Evolutionary conservation across 2,797 vertebrate species (phyloP).

Genomic region (Squalus acanthias): DNA sequence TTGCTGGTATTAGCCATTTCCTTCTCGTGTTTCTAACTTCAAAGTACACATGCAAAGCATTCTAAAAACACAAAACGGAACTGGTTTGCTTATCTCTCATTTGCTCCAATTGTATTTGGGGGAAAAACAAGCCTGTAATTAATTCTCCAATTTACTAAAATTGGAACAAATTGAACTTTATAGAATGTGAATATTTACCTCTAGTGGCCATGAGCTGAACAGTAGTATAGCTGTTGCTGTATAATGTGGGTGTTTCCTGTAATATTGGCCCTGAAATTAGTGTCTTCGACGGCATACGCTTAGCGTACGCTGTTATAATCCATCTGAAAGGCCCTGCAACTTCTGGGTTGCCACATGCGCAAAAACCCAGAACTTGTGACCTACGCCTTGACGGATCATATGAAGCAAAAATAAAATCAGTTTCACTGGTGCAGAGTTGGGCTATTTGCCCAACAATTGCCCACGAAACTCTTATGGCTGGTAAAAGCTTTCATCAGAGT

Average conservation of each 20-base stretch:
- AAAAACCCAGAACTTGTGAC: too few species aligned
- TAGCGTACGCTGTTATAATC: too few species aligned
- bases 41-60: neutral
- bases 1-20: slow-evolving; percentile 29
- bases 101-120: neutral
- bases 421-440: too few species aligned
- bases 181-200: neutral
- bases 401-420: too few species aligned
- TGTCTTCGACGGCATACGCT: too few species aligned
- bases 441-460: too few species aligned
- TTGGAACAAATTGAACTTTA: slow-evolving; percentile 14
- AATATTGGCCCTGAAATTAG: neutral
- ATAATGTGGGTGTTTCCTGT: neutral
- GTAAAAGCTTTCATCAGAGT: too few species aligned
- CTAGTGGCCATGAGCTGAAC: neutral
- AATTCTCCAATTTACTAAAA: neutral
- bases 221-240: neutral
- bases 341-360: too few species aligned
- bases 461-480: too few species aligned
- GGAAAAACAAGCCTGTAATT: neutral
- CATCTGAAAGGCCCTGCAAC: too few species aligned
- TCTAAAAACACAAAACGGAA: slow-evolving; percentile 9
- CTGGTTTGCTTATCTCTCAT: slow-evolving; percentile 23
- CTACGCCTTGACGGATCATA: too few species aligned
- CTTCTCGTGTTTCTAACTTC: slow-evolving; percentile 22